These are phyloP conservation scores for Hypolimnas misippus DNA, from an alignment of 2,888 invertebrate species.

Conservation along the genomic window DNA sequence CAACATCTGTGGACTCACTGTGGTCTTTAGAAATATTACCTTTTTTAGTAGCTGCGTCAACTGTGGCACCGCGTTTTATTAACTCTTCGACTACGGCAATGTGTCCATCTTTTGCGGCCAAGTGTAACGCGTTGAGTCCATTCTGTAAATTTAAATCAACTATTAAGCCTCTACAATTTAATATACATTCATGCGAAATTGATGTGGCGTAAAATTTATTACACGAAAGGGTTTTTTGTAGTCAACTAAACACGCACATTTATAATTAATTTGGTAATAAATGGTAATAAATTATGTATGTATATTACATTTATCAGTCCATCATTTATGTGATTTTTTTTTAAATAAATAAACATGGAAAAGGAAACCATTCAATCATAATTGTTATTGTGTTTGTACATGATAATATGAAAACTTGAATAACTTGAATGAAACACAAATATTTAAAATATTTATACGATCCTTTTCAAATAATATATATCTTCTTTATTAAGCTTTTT, in stretches of 20 bases:
- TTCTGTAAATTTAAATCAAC: constrained; percentile 85
- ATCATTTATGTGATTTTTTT: no score
- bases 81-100: constrained; percentile 96
- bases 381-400: no score
- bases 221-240: no score
- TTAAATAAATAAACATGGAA: no score
- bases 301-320: background rate
- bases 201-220: background rate
- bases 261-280: background rate
- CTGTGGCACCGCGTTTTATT: constrained; percentile 94
- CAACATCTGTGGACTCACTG: background rate
- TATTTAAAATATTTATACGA: no score
- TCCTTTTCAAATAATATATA: no score
- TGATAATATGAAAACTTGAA: no score
- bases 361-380: no score
- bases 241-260: background rate
- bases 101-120: constrained; percentile 99
- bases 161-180: background rate
- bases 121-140: constrained; percentile 97
- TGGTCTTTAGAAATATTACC: constrained; percentile 82
- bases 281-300: background rate
- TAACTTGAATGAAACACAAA: no score
- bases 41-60: constrained; percentile 98
- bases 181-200: background rate
- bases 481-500: background rate